Base-by-base conservation (phyloP, 2,888 invertebrate species). In the Plusia festucae region DNA sequence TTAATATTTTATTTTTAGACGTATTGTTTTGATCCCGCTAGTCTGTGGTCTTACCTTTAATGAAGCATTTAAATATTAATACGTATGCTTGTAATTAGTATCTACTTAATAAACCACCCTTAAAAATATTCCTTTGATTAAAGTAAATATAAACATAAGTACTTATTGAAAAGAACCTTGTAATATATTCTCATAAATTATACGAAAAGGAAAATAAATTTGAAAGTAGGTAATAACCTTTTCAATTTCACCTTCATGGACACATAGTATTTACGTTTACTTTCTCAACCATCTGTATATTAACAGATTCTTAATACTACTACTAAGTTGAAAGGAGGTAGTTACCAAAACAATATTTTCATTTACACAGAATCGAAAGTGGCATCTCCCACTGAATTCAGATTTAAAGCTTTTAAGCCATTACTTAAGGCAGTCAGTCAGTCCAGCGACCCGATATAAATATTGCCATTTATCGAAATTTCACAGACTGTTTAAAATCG, bases 391-490 rank as follows among this genome's bases (percentile, higher is more conserved):
- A 40, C 40, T 24, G 11, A 53, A 15, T 24, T 60, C 57, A 70
- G n/a, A n/a, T n/a, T 70, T 75, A 60, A 66, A 46, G 44, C 30
- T 49, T 53, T 69, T 30, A 62, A 65, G 61, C 63, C 46, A 59
- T 59, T 63, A 70, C 68, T 65, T 74, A 68, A 60, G 34, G 57
- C 71, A 72, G 40, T 76, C 65, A 78, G 51, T 53, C 63, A 64
- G 60, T 64, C 64, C 76, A 76, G 51, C 55, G 76, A 68, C 44
- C 58, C 71, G 67, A 56, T 64, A 51, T 68, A 76, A 79, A 66
- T 53, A 46, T 56, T 57, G 58, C 59, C 67, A 80, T 76, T 80
- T 65, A 53, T 73, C 53, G 59, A 77, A 77, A 73, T 73, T 60
- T 55, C 40, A 40, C 52, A 30, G 65, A 80, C 71, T 76, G 78